Base-by-base conservation (phyloP, 2,113 vertebrate species). In the Prochilodus magdalenae region DNA sequence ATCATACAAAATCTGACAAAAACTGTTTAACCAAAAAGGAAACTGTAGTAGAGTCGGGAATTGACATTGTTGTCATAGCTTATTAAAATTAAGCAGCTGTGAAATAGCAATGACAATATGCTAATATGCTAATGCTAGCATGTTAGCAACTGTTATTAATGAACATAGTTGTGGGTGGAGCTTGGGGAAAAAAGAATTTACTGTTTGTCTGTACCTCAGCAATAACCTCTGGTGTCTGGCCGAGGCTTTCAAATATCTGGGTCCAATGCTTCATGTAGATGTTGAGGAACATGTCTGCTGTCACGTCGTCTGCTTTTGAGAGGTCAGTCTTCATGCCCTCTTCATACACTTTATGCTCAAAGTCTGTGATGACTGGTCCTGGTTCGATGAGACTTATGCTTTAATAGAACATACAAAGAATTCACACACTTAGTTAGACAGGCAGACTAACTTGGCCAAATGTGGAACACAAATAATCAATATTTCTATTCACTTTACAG, bases 221-320 rank as follows among this genome's bases (percentile, higher is more conserved):
- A 29, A 96, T 84, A 1, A 95, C 95, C 36, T 95, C 95, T 57
- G 95, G 86, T 15, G 92, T 94, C 90, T 96, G 95, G 36, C 95
- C 94, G 8, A 96, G 80, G 26, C 90, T 94, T 87, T 95, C 92
- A 73, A 95, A 96, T 89, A 96, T 96, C 40, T 96, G 92, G 27
- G 92, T 94, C 86, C 94, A 96, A 91, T 95, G 95, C 89, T 95
- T 96, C 86, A 95, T 79, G 83, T 96, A 95, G 90, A 95, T 91
- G 84, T 96, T 93, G 26, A 89, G 91, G 87, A 96, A 97, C 94
- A 97, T 96, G 44, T 95, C 93, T 5, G 95, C 95, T 14, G 95
- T 96, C 85, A 95, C 89, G 85, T 89, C 65, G 86, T 96, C 95
- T 66, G 93, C 93, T 84, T 93, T 93, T 70, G 92, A 95, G 85